Base-by-base conservation (phyloP, 1,140 invertebrate species). In the Hypsibius dujardini region DNA sequence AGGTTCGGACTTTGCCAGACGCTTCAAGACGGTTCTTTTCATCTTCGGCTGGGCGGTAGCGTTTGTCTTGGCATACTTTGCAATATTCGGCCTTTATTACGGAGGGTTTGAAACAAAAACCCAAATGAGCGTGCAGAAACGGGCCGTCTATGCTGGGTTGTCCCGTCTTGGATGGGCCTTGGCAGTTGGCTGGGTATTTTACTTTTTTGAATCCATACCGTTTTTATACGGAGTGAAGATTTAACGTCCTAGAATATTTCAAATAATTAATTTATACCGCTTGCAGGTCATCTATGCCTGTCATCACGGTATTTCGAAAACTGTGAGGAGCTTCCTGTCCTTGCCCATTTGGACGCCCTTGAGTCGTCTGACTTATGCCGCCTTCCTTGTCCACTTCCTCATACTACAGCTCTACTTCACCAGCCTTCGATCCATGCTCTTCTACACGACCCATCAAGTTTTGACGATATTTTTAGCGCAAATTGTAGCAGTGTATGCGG, bases 241-340 rank as follows among this genome's bases (percentile, higher is more conserved):
- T n/a, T n/a, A n/a, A n/a, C n/a, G n/a, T n/a, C n/a, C n/a, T n/a
- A n/a, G n/a, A n/a, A n/a, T n/a, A n/a, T n/a, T n/a, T n/a, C n/a
- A n/a, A n/a, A n/a, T n/a, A n/a, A n/a, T n/a, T n/a, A n/a, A n/a
- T n/a, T n/a, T n/a, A n/a, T n/a, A n/a, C n/a, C n/a, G n/a, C n/a
- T n/a, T n/a, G n/a, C n/a, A n/a, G n/a, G n/a, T n/a, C 45, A 12
- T 67, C 62, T 67, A 14, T 42, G 62, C 62, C 62, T 67, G 62
- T 42, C 7, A 67, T 7, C 45, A 67, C 45, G 62, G 62, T 14
- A 14, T 14, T 67, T 12, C 7, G 12, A 42, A 42, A 14, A 3
- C 7, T 3, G 62, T 67, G 62, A 7, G 7, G 12, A 7, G 42
- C 7, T 14, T 67, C 62, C 42, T 67, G 62, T 7, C 7, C 42